A percentile compares a stretch with the other conserved stretches of the same genome.
These are phyloP conservation scores for Oreortyx pictus DNA, from an alignment of 2,797 vertebrate genomes.

Conservation along the genomic window DNA sequence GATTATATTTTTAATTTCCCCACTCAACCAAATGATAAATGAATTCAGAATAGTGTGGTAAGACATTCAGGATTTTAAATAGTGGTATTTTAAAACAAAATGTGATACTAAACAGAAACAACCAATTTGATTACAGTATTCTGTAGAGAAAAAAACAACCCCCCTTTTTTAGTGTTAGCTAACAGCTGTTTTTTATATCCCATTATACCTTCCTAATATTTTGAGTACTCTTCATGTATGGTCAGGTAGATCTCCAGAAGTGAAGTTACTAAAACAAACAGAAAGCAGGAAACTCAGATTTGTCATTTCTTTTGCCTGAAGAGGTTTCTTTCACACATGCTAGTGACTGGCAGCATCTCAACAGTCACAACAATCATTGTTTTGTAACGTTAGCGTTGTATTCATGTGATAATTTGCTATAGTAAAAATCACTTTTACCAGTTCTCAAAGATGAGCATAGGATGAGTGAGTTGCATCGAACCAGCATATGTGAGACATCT, in stretches of 20 bases:
- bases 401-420: neutral
- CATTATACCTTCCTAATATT: neutral
- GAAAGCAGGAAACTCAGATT: neutral
- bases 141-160: slow-evolving; percentile 18
- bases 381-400: neutral
- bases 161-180: slow-evolving; percentile 12
- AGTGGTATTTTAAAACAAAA: slow-evolving; percentile 29
- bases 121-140: slow-evolving; percentile 8
- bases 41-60: slow-evolving; percentile 35
- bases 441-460: neutral
- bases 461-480: neutral
- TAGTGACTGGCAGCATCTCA: neutral
- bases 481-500: neutral
- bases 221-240: neutral
- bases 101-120: slow-evolving; percentile 39
- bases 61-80: slow-evolving; percentile 48
- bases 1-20: slow-evolving; percentile 35
- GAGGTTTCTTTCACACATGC: neutral
- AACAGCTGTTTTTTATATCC: neutral
- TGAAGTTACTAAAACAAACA: neutral
- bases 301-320: slow-evolving; percentile 5
- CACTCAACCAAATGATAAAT: slow-evolving; percentile 56
- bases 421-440: slow-evolving; percentile 13
- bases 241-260: slow-evolving; percentile 23
- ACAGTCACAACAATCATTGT: neutral